Percentiles rank a stretch among this genome's conserved stretches.
These are phyloP conservation scores for Tachyglossus aculeatus DNA, from an alignment of 2,797 vertebrate species.

Conservation along the genomic window DNA sequence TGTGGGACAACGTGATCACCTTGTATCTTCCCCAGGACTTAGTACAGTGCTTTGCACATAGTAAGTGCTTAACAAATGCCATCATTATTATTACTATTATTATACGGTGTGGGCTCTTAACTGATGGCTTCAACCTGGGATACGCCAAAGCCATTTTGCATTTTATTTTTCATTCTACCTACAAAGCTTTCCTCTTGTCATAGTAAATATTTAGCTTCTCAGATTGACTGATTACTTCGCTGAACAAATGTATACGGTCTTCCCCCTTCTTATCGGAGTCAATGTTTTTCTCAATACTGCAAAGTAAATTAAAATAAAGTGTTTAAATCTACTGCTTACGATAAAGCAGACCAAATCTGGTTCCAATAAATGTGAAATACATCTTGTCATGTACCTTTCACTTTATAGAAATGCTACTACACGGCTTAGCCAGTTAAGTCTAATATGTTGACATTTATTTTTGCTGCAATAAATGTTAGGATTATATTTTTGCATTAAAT, in stretches of 20 bases:
- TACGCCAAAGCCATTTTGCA: conserved; percentile 56
- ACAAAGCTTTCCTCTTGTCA: conserved; percentile 60
- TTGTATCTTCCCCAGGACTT: too few species aligned
- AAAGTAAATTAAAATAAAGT: conserved; percentile 80
- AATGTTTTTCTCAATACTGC: conserved; percentile 67
- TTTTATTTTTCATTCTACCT: conserved; percentile 45
- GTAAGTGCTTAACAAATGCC: too few species aligned
- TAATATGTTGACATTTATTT: conserved; percentile 84
- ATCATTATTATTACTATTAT: too few species aligned
- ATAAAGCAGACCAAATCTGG: conserved; percentile 77
- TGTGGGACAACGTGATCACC: too few species aligned
- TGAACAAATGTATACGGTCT: conserved; percentile 54
- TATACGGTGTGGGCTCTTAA: too few species aligned
- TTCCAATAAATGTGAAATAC: conserved; percentile 79
- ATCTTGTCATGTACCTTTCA: conserved; percentile 78
- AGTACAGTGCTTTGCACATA: too few species aligned
- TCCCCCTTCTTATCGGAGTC: conserved; percentile 68
- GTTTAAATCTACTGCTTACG: conserved; percentile 77
- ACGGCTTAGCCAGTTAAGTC: conserved; percentile 77
- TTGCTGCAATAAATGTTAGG: conserved; percentile 82
- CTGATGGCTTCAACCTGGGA: not conserved
- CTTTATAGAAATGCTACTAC: conserved; percentile 76
- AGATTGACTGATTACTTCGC: conserved; percentile 69
- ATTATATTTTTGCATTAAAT: conserved; percentile 84
- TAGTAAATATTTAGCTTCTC: conserved; percentile 65